phyloP scores from a whole-genome alignment of 2,797 vertebrate genomes.

The Tokudaia tokunoshimensis region DNA sequence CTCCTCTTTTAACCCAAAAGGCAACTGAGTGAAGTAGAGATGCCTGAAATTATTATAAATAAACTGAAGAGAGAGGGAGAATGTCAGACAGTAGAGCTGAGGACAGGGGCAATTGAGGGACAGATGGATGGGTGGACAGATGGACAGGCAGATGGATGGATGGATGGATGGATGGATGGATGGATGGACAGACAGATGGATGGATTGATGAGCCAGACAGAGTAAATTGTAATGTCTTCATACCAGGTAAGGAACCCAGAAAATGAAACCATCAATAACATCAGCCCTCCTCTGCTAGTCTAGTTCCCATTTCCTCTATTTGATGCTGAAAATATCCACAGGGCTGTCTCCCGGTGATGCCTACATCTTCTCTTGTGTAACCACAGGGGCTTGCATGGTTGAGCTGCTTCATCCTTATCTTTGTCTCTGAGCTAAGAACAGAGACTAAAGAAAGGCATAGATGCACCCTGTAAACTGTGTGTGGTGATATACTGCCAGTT shows the following conservation, averaged over 20 bases:
- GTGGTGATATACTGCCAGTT: neutral
- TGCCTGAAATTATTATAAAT: fast-evolving
- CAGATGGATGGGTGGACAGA: neutral
- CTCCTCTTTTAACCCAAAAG: neutral
- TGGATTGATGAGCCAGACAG: fast-evolving
- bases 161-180: neutral
- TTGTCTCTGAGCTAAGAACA: neutral
- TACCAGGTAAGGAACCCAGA: neutral
- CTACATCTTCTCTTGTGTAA: neutral
- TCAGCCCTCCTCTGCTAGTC: neutral
- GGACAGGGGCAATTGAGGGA: no score
- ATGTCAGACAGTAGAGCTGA: fast-evolving
- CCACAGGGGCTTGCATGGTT: no score
- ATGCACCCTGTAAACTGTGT: neutral
- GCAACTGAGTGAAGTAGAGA: neutral
- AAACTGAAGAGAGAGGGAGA: neutral
- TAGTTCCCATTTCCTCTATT: neutral
- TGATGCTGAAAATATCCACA: neutral
- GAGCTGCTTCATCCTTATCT: neutral
- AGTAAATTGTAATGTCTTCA: neutral
- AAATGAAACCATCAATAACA: no score
- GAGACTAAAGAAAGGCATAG: neutral
- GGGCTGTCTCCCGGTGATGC: neutral
- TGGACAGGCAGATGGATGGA: neutral
- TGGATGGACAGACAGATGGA: neutral